phyloP scores from a whole-genome alignment of 2,797 vertebrate genomes.

The Enteromius afrohamiltoni region DNA sequence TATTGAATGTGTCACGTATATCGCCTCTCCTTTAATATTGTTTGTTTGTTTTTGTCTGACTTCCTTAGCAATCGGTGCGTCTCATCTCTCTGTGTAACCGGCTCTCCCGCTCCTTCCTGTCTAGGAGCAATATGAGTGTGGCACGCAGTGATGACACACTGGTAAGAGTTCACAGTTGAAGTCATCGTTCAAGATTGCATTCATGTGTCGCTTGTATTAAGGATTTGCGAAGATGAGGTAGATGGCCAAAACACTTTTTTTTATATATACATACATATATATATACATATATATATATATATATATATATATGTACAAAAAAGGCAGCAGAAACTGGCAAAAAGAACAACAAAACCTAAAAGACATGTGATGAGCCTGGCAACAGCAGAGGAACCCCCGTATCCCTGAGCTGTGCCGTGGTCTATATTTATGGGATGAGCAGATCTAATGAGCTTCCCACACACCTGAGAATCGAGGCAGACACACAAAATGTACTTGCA shows the following conservation, averaged over 20 bases:
- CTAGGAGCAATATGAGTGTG: conserved; percentile 97
- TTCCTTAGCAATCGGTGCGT: conserved; percentile 93
- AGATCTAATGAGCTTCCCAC: conserved; percentile 26
- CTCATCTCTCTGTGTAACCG: conserved; percentile 99
- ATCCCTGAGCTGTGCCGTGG: background rate
- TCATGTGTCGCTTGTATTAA: background rate
- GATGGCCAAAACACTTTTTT: background rate
- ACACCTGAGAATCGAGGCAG: conserved; percentile 9
- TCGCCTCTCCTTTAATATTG: conserved; percentile 24
- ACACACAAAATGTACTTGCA: background rate
- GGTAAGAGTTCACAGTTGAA: conserved; percentile 80
- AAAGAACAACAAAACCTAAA: conserved; percentile 8
- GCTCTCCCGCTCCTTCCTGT: conserved; percentile 97
- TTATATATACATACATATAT: background rate
- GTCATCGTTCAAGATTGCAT: background rate
- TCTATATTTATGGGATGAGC: conserved; percentile 13
- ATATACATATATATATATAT: background rate
- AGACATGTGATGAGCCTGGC: background rate
- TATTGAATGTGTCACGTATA: background rate
- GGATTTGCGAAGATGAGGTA: background rate
- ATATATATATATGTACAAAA: background rate
- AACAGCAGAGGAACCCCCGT: conserved; percentile 15
- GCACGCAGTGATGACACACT: conserved; percentile 95
- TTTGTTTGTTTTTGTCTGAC: conserved; percentile 41
- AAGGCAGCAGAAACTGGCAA: background rate